Percentiles rank a stretch among this genome's conserved stretches.
Conservation (phyloP, 2,888 invertebrate species). For the Ectemnius continuus region DNA sequence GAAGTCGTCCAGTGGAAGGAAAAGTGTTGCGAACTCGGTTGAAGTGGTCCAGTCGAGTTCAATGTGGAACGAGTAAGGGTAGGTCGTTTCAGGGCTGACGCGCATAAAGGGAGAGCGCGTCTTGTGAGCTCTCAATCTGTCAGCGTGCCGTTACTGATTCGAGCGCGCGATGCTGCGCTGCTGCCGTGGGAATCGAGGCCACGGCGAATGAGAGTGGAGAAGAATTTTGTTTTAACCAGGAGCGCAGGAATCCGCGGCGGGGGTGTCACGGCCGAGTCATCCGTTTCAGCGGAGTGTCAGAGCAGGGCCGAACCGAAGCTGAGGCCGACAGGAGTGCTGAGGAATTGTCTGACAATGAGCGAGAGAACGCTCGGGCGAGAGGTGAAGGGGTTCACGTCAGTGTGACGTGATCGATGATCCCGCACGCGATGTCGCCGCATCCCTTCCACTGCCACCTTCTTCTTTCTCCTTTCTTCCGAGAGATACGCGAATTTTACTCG, state of each 20-base stretch:
- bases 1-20: not conserved
- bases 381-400: constrained; percentile 52
- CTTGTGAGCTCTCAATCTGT: too few relatives aligned
- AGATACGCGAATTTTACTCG: constrained; percentile 40
- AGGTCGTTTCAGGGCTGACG: too few relatives aligned
- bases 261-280: constrained; percentile 47
- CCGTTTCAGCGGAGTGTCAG: constrained; percentile 41
- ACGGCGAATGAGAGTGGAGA: not conserved
- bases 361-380: constrained; percentile 52
- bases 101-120: too few relatives aligned
- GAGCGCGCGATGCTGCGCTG: too few relatives aligned
- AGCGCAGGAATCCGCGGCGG: constrained; percentile 40
- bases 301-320: constrained; percentile 21
- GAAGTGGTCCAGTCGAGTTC: too few relatives aligned
- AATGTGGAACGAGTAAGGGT: too few relatives aligned
- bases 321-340: constrained; percentile 28
- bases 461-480: too few relatives aligned
- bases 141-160: too few relatives aligned
- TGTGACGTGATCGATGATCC: constrained; percentile 59
- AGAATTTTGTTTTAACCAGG: constrained; percentile 18
- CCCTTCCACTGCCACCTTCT: constrained; percentile 23
- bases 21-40: too few relatives aligned
- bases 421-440: constrained; percentile 52
- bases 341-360: constrained; percentile 62
- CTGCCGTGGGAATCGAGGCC: too few relatives aligned